Evolutionary conservation across 2,888 invertebrate genomes (phyloP).

Genomic region (Callyntrura guangdongensis): DNA sequence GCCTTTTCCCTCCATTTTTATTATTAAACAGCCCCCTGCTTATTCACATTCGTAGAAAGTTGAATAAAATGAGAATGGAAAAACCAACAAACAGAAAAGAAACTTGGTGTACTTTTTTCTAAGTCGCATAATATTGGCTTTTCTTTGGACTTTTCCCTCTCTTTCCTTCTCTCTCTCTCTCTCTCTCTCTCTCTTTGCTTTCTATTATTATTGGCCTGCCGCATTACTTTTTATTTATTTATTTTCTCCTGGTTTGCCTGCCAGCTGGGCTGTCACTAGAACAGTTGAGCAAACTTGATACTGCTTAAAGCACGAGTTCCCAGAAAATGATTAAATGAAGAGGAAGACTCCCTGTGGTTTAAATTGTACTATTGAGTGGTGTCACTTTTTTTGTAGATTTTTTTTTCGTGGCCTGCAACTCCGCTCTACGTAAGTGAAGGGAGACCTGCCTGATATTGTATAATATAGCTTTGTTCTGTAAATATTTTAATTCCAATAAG

Average conservation of each 20-base stretch:
- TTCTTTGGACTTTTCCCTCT: not conserved
- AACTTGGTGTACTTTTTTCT: constrained; percentile 5
- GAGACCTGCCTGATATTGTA: not conserved
- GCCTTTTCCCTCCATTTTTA: constrained; percentile 13
- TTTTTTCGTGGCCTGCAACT: not conserved
- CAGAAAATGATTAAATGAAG: not conserved
- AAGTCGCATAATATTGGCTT: constrained; percentile 12
- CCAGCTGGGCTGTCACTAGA: too few species aligned
- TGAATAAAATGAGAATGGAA: not conserved
- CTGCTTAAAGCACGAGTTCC: too few species aligned
- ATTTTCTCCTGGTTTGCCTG: not conserved
- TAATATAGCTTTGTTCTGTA: not conserved
- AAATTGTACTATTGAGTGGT: constrained; percentile 10
- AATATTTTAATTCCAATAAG: too few species aligned
- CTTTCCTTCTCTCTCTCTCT: not conserved
- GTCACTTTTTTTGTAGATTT: not conserved
- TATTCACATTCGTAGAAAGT: not conserved
- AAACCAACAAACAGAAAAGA: not conserved
- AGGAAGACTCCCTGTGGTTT: not conserved
- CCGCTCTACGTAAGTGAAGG: not conserved
- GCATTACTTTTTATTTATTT: constrained; percentile 40
- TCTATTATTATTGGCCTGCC: constrained; percentile 28
- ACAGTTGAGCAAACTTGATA: not conserved
- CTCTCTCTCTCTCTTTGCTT: not conserved
- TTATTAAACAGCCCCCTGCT: constrained; percentile 32